Conservation (phyloP, 2,888 invertebrate species). For the Hemaris fuciformis region DNA sequence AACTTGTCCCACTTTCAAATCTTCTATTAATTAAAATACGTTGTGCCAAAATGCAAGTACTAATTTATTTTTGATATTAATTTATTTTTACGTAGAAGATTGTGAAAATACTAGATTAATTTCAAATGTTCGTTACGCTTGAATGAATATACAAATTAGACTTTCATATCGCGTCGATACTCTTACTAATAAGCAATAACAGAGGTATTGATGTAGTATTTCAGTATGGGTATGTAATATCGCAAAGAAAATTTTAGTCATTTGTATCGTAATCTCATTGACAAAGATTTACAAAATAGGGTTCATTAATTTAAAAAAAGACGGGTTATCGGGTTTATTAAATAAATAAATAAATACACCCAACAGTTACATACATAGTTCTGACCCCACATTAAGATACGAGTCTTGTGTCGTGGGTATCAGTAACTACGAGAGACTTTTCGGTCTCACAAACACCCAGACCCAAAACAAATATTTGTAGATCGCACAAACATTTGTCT, state of each 20-base stretch:
- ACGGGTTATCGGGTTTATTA: no score
- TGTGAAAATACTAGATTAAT: conserved; percentile 13
- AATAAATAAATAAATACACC: no score
- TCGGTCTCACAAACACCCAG: no score
- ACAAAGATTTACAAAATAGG: background rate
- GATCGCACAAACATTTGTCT: no score
- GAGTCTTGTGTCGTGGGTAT: no score
- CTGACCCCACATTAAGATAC: no score
- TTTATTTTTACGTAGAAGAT: background rate
- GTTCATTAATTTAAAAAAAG: no score
- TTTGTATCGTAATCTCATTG: background rate
- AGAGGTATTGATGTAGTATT: background rate
- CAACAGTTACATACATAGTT: no score
- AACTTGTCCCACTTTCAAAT: no score
- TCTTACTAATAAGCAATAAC: background rate
- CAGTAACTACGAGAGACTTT: no score
- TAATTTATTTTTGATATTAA: background rate
- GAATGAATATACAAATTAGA: conserved; percentile 38
- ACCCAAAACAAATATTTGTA: no score
- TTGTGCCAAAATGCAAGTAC: background rate
- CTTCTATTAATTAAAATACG: background rate
- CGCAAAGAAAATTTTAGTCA: background rate
- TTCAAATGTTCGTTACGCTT: conserved; percentile 27
- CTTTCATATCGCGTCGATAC: conserved; percentile 35
- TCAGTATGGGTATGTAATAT: background rate